Percentiles rank a stretch among this genome's conserved stretches.
Conservation (phyloP, 1,140 invertebrate genomes). For the Rhagoletis pomonella region DNA sequence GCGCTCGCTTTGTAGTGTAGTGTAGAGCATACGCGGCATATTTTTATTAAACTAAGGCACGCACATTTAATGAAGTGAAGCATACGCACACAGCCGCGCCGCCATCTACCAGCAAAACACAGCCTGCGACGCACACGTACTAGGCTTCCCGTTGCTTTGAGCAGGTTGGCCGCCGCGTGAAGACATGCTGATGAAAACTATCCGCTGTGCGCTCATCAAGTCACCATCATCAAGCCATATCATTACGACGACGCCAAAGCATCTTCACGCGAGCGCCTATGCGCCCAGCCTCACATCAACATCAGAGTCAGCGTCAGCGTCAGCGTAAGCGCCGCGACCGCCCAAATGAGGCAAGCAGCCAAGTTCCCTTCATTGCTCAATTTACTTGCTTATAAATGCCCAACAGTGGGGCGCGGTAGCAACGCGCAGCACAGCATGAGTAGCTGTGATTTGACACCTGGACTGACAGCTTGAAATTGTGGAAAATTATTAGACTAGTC, state of each 20-base stretch:
- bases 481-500: conserved; percentile 54
- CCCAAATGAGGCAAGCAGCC: conserved; percentile 7
- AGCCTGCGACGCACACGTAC: background rate
- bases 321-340: conserved; percentile 27
- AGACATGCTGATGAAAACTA: conserved; percentile 41
- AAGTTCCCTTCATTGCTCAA: conserved; percentile 32
- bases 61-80: conserved; percentile 16
- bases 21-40: background rate
- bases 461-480: conserved; percentile 66
- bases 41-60: background rate
- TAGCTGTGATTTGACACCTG: conserved; percentile 74
- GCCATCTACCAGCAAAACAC: too few relatives aligned
- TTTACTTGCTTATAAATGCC: conserved; percentile 9
- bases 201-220: conserved; percentile 32
- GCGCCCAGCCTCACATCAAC: background rate
- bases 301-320: background rate
- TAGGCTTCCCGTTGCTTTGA: background rate
- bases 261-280: background rate
- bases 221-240: conserved; percentile 39
- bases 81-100: background rate
- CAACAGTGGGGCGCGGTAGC: background rate
- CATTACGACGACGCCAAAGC: conserved; percentile 1
- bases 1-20: background rate
- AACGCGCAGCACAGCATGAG: conserved; percentile 69
- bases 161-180: conserved; percentile 32